These are phyloP conservation scores for Dromiciops gliroides DNA, from an alignment of 2,113 vertebrate species.

Conservation along the genomic window DNA sequence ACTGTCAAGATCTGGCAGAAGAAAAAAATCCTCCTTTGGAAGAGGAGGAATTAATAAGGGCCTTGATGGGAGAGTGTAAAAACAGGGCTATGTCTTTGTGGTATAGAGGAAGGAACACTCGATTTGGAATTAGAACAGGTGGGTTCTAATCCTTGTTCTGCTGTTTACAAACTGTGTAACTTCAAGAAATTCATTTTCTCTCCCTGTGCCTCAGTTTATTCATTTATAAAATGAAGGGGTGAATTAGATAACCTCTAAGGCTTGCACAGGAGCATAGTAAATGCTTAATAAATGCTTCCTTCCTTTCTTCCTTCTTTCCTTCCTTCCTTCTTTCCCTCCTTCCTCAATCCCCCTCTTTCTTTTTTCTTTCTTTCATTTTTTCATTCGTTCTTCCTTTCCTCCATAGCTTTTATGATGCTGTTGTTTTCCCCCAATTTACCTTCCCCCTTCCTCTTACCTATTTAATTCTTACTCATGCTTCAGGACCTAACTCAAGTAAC, in stretches of 20 bases:
- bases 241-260: not conserved
- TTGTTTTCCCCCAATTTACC: too few relatives aligned
- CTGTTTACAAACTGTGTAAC: too few relatives aligned
- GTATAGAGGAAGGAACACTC: too few relatives aligned
- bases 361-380: too few relatives aligned
- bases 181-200: not conserved
- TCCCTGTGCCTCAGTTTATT: not conserved
- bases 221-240: not conserved
- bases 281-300: not conserved
- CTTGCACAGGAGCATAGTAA: not conserved
- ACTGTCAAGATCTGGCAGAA: not conserved
- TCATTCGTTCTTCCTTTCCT: too few relatives aligned
- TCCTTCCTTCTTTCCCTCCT: not conserved
- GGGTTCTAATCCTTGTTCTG: not conserved
- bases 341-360: too few relatives aligned
- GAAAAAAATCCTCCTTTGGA: not conserved
- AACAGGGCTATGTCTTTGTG: not conserved
- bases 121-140: fast-evolving
- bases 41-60: not conserved
- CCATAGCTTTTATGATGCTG: too few relatives aligned
- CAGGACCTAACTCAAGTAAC: not conserved
- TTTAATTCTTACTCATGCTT: not conserved
- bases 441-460: not conserved
- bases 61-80: not conserved
- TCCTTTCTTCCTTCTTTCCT: not conserved